Percentiles rank a stretch among this genome's conserved stretches.
These are phyloP conservation scores for Magallana nippona DNA, from an alignment of 2,888 invertebrate genomes.

Conservation along the genomic window DNA sequence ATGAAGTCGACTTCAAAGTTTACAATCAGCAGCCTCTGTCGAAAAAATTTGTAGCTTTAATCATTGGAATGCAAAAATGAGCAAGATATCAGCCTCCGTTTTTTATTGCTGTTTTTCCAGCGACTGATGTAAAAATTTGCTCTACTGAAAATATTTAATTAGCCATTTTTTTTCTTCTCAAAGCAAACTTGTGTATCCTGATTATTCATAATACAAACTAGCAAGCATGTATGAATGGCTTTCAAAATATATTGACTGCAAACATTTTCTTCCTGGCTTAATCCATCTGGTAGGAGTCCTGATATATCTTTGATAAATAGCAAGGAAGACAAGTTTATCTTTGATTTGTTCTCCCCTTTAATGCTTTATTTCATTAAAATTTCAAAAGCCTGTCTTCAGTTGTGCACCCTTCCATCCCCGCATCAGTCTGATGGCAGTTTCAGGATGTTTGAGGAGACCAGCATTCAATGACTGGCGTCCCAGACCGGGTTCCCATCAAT, in stretches of 20 bases:
- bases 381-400: background rate
- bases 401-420: too few relatives aligned
- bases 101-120: background rate
- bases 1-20: slow-evolving; percentile 23
- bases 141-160: slow-evolving; percentile 27
- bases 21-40: background rate
- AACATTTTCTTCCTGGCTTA: background rate
- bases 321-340: background rate
- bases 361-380: slow-evolving; percentile 18
- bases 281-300: background rate
- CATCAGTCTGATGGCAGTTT: too few relatives aligned
- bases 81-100: background rate
- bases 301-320: slow-evolving; percentile 5
- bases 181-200: background rate
- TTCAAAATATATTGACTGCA: background rate
- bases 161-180: background rate
- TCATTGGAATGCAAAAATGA: slow-evolving; percentile 24
- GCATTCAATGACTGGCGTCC: background rate
- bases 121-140: background rate
- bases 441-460: background rate
- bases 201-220: background rate
- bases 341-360: background rate
- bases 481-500: background rate
- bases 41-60: slow-evolving; percentile 18
- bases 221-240: background rate